A percentile compares a stretch with the other conserved stretches of the same genome.
Conservation (phyloP, 1,140 invertebrate species). For the Bombus terrestris region DNA sequence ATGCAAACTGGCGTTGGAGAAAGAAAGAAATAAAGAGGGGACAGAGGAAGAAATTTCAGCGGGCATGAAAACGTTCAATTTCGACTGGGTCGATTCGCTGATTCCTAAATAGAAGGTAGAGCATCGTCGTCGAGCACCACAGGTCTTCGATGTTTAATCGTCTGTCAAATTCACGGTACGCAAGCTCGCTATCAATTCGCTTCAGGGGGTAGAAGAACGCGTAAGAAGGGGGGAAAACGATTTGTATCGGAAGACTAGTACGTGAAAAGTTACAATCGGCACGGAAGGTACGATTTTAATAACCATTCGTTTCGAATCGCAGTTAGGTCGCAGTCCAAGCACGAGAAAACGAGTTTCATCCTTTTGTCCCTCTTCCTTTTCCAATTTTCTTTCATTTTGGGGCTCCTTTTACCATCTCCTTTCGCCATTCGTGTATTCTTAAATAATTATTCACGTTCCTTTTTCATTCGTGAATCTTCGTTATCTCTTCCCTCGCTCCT, state of each 20-base stretch:
- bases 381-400: too few species aligned
- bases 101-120: slow-evolving; percentile 34
- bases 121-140: slow-evolving; percentile 16
- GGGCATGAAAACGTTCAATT: slow-evolving; percentile 24
- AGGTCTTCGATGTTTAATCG: slow-evolving; percentile 50
- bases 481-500: background rate
- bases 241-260: slow-evolving; percentile 14
- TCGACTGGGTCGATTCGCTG: background rate
- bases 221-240: too few species aligned
- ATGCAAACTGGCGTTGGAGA: slow-evolving; percentile 29
- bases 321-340: slow-evolving; percentile 22
- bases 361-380: background rate
- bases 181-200: slow-evolving; percentile 33
- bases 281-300: slow-evolving; percentile 52
- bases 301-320: slow-evolving; percentile 61
- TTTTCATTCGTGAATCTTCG: too few species aligned
- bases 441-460: too few species aligned
- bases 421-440: background rate
- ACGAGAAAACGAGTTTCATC: slow-evolving; percentile 12
- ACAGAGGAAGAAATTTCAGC: slow-evolving; percentile 10
- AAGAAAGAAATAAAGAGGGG: background rate
- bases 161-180: slow-evolving; percentile 49
- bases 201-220: background rate
- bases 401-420: too few species aligned
- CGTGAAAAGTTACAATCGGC: slow-evolving; percentile 19